phyloP scores from a whole-genome alignment of 2,888 invertebrate genomes.

The Drosophila aldrichi region DNA sequence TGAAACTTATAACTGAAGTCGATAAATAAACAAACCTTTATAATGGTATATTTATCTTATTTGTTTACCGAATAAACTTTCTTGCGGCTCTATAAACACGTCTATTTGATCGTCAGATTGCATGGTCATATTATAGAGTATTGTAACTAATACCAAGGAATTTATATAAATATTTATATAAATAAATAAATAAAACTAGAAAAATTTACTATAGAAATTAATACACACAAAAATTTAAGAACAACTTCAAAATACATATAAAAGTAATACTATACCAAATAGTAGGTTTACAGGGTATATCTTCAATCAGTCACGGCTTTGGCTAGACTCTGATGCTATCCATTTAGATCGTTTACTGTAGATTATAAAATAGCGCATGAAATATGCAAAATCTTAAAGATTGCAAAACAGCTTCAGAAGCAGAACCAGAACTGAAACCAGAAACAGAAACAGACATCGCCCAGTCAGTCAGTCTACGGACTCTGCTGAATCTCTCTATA shows the following conservation, averaged over 20 bases:
- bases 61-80: background rate
- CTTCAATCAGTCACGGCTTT: background rate
- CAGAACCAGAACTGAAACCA: background rate
- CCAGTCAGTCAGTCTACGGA: constrained; percentile 48
- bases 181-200: background rate
- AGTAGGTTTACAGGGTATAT: background rate
- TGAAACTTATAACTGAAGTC: background rate
- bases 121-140: background rate
- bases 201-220: background rate
- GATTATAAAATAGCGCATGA: constrained; percentile 10
- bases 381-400: constrained; percentile 10
- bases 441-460: constrained; percentile 25
- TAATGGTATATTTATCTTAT: too few relatives aligned
- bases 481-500: constrained; percentile 37
- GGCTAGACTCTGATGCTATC: background rate
- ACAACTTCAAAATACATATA: too few relatives aligned
- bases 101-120: background rate
- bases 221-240: background rate
- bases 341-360: background rate
- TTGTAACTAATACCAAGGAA: background rate
- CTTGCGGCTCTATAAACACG: background rate
- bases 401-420: constrained; percentile 19
- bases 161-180: background rate
- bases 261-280: too few relatives aligned
- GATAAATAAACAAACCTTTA: background rate